A percentile compares a stretch with the other conserved stretches of the same genome.
Evolutionary conservation across 1,140 invertebrate genomes (phyloP).

Genomic region (Ladona fulva): DNA sequence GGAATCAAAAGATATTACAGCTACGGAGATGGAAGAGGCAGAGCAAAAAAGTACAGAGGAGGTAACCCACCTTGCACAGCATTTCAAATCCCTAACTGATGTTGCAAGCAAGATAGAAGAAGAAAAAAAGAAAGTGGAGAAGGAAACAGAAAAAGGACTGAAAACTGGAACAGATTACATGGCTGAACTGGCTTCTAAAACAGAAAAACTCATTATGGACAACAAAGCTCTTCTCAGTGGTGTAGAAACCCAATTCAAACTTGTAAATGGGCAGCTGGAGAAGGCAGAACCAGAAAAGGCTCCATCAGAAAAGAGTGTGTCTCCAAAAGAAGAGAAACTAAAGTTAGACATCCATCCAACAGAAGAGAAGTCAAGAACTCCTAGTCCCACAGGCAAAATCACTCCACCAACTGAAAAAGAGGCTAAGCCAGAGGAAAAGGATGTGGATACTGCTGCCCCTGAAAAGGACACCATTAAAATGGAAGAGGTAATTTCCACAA

Average conservation of each 20-base stretch:
- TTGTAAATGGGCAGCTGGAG: background rate
- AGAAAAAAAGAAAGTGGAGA: conserved; percentile 35
- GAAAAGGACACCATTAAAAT: background rate
- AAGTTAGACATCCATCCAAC: background rate
- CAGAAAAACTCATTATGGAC: background rate
- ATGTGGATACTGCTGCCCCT: background rate
- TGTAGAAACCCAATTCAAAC: background rate
- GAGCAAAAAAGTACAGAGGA: conserved; percentile 16
- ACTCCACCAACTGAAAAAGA: background rate
- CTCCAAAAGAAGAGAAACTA: background rate
- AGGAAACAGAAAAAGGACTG: background rate
- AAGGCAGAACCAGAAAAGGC: background rate
- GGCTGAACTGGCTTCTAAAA: background rate
- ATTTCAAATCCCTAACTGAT: conserved; percentile 17
- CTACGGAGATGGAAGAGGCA: conserved; percentile 4
- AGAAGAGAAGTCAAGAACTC: background rate
- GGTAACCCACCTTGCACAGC: conserved; percentile 15
- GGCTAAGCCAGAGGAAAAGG: background rate
- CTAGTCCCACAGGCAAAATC: background rate
- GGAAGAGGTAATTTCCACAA: background rate
- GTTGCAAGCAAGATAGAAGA: conserved; percentile 19
- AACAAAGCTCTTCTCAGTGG: background rate
- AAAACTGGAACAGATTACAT: background rate
- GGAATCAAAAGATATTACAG: background rate
- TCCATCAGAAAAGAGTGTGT: background rate